These are phyloP conservation scores for Vultur gryphus DNA, from an alignment of 2,797 vertebrate species.

Conservation along the genomic window DNA sequence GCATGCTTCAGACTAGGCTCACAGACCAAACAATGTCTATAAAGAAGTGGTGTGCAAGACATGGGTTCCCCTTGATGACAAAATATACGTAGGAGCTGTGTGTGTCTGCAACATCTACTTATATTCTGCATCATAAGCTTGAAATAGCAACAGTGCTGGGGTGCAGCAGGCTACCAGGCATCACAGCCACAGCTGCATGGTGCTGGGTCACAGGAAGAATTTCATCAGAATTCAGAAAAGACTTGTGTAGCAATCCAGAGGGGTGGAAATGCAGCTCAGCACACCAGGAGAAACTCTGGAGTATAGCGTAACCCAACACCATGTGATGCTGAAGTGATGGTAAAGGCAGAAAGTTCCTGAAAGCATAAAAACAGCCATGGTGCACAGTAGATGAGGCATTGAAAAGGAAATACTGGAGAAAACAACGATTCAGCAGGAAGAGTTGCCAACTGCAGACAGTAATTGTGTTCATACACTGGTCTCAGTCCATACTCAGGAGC, in stretches of 20 bases:
- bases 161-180: background rate
- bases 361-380: background rate
- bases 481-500: no score
- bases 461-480: background rate
- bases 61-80: background rate
- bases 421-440: background rate
- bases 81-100: background rate
- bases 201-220: background rate
- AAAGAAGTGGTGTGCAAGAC: background rate
- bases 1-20: no score
- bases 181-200: background rate
- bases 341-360: background rate
- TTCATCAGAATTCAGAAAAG: background rate
- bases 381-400: background rate
- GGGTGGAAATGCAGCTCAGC: background rate
- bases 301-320: background rate
- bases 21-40: background rate
- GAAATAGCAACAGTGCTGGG: background rate
- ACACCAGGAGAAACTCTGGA: background rate
- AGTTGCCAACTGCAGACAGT: background rate
- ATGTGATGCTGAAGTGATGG: background rate
- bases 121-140: background rate
- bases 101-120: background rate
- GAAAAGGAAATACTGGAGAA: background rate
- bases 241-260: background rate